A percentile compares a stretch with the other conserved stretches of the same genome.
These are phyloP conservation scores for Bellardia pandia DNA, from an alignment of 2,888 invertebrate species.

Conservation along the genomic window DNA sequence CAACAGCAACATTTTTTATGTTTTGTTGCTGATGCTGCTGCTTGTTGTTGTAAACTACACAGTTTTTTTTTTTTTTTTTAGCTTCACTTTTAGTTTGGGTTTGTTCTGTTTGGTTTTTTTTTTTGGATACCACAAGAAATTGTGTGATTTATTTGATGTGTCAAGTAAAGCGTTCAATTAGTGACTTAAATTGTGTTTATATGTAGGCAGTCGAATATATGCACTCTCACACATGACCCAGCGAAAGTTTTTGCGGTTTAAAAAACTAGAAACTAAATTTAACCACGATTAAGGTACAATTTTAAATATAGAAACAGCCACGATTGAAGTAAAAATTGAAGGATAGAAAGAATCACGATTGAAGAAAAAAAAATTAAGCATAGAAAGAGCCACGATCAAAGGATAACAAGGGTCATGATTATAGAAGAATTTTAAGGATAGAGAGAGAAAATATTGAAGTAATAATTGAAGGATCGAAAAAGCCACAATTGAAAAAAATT, in stretches of 20 bases:
- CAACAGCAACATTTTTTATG: constrained; percentile 54
- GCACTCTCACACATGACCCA: constrained; percentile 44
- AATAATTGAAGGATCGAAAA: too few species aligned
- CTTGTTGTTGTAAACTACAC: not conserved
- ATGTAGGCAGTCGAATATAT: constrained; percentile 65
- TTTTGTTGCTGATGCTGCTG: constrained; percentile 32
- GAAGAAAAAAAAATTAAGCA: too few species aligned
- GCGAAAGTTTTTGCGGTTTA: not conserved
- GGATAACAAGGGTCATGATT: too few species aligned
- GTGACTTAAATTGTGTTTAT: constrained; percentile 82
- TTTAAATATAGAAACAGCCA: too few species aligned
- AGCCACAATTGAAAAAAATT: too few species aligned
- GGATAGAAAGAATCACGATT: too few species aligned
- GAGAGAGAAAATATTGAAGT: too few species aligned
- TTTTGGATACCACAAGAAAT: constrained; percentile 73
- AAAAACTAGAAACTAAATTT: too few species aligned
- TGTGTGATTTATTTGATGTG: constrained; percentile 84
- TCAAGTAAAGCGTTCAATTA: constrained; percentile 84
- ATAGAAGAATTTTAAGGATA: too few species aligned
- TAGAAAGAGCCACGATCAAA: too few species aligned
- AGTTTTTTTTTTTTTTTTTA: constrained; percentile 31
- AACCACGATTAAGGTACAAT: too few species aligned
- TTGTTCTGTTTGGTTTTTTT: constrained; percentile 2
- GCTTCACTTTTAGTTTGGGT: not conserved
- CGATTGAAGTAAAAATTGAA: too few species aligned